Evolutionary conservation across 2,113 vertebrate genomes (phyloP), one percentile per base, ranked within the genome.

Genomic region (Strix aluco): DNA sequence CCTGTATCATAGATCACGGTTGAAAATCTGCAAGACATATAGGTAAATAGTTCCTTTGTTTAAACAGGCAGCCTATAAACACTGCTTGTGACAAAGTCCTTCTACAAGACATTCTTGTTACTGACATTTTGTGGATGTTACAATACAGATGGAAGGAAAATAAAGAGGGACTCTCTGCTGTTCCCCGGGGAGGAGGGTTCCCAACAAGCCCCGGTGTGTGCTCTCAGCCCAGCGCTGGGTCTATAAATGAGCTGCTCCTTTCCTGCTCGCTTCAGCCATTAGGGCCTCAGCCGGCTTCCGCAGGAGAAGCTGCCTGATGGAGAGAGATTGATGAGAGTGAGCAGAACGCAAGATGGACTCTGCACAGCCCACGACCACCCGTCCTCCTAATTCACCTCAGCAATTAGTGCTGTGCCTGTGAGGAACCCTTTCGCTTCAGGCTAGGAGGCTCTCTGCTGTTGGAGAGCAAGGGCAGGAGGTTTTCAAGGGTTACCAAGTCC

Each of bases 251-350:
- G 71, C 66, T 21, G 49, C 79, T 94, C 34, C 9, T 88, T 96
- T 94, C 88, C 96, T 94, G 82, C 51, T 85, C 79, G 67, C 71
- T 83, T 77, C 74, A 17, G 88, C 90, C 88, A 87, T 88, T 51
- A 94, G 83, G 47, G 49, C 69, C 80, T 80, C 92, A 84, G 85
- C 55, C 42, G 59, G 73, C 83, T 95, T 91, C 88, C 19, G 36
- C 75, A 92, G 77, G 40, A 96, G 91, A 79, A 23, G 69, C 85
- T 90, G 96, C 66, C 59, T 83, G 94, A 93, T 87, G 93, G 72
- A 86, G 90, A 91, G 94, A 87, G 93, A 92, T 44, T 92, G 86
- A 90, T 77, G 96, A 85, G 54, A 67, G 66, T 44, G 44, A 91
- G 90, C 10, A 54, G 83, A 88, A 30, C 27, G 6, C 19, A 44